Conservation (phyloP, 2,797 vertebrate genomes). For the Neoniphon sammara region DNA sequence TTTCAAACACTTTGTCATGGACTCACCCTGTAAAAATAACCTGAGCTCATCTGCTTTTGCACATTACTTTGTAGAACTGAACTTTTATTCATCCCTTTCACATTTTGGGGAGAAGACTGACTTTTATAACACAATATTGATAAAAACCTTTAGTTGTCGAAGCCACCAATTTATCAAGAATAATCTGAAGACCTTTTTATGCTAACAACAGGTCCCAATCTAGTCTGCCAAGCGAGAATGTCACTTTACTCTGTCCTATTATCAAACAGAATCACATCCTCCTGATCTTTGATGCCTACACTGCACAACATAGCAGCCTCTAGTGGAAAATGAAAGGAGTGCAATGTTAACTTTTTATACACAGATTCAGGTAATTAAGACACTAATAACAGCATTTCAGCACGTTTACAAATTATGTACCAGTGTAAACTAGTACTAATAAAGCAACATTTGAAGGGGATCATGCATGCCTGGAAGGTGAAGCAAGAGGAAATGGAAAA, state of each 20-base stretch:
- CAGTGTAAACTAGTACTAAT: too few relatives aligned
- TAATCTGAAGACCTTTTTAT: too few relatives aligned
- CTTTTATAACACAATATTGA: too few relatives aligned
- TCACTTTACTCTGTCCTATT: not conserved
- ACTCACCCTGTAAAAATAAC: not conserved
- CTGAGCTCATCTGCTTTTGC: not conserved
- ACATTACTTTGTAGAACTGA: not conserved
- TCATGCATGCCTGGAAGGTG: not conserved
- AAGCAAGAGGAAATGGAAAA: not conserved
- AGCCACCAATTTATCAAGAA: too few relatives aligned
- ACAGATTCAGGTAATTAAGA: too few relatives aligned
- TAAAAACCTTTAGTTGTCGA: too few relatives aligned
- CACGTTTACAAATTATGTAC: too few relatives aligned
- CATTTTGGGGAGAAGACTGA: too few relatives aligned
- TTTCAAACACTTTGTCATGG: not conserved
- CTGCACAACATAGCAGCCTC: conserved; percentile 53
- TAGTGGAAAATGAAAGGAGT: conserved; percentile 50
- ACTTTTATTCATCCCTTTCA: too few relatives aligned
- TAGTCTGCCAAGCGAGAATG: not conserved
- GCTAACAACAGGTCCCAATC: too few relatives aligned
- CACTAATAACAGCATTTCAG: too few relatives aligned
- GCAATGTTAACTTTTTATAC: not conserved
- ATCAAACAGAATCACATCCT: not conserved
- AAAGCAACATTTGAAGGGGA: not conserved
- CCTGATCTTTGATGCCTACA: not conserved